Base-by-base conservation (phyloP, 2,888 invertebrate species). In the Thumatha senex region DNA sequence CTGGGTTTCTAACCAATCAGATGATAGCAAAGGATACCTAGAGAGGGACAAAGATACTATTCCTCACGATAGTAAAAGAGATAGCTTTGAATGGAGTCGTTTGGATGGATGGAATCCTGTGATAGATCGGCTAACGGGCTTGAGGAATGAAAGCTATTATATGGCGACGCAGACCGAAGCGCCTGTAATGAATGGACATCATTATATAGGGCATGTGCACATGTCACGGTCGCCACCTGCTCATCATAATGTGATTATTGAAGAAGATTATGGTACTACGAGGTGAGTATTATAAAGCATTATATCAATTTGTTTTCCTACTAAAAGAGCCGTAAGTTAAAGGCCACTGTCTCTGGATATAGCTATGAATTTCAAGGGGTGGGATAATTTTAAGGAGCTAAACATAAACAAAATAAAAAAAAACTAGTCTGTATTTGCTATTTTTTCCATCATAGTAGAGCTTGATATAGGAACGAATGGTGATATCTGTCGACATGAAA, bases 141-240 rank as follows among this genome's bases (percentile, higher is more conserved):
- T 98, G 51, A 93, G 98, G 52, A 98, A 98, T 75, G 98, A 98
- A 80, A 98, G 98, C 75, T 98, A 98, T 76, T 98, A 97, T 73
- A 95, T 96, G 92, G 97, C 97, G 70, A 95, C 94, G 38, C 94
- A 95, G 66, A 92, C 93, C 24, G 93, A 93, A 2, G 93, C 53
- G 12, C 94, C 95, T 4, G 63, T 70, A 1, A 91, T 93, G 46
- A 92, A 93, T 51, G 90, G 89, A 14, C 89, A 92, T 51, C 79
- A 86, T 46, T 86, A 79, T 54, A 52, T 82, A 51, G 87, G 87
- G 0, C 89, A 89, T 40, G 87, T 86, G 35, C 88, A 89, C 46
- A 86, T 88, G 86, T 80, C 86, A 11, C 54, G 92, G 34, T 87
- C 92, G 43, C 87, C 92, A 58, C 92, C 91, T 0, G 85, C 91